Evolutionary conservation across 1,140 invertebrate genomes (phyloP).

Genomic region (Cydia strobilella): DNA sequence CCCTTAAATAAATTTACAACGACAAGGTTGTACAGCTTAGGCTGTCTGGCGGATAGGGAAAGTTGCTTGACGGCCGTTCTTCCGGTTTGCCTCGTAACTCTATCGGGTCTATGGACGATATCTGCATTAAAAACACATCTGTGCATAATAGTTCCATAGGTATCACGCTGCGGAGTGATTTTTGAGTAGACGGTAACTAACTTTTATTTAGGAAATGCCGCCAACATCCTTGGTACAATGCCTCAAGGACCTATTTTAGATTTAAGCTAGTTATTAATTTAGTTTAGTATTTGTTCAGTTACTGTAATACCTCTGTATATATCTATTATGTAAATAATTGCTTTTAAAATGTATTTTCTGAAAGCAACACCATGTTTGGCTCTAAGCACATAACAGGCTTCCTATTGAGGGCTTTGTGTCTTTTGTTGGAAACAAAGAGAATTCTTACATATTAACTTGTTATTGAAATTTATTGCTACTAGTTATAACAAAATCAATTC

Average conservation of each 20-base stretch:
- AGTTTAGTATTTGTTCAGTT: too few species aligned
- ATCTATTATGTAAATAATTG: too few species aligned
- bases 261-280: too few species aligned
- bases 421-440: not conserved
- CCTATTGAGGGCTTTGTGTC: not conserved
- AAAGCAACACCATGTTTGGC: not conserved
- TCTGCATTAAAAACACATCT: conserved; percentile 5
- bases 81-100: not conserved
- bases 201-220: too few species aligned
- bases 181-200: too few species aligned
- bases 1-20: not conserved
- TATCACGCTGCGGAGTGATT: too few species aligned
- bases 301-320: too few species aligned
- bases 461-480: conserved; percentile 1
- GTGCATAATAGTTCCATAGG: not conserved
- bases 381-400: not conserved
- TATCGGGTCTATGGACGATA: not conserved
- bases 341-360: not conserved
- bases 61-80: not conserved
- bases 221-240: too few species aligned
- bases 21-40: not conserved
- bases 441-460: not conserved
- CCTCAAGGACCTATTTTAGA: too few species aligned
- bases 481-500: not conserved
- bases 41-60: conserved; percentile 5